Evolutionary conservation across 2,797 vertebrate genomes (phyloP), one percentile per base, ranked within the genome.

Genomic region (Ctenochaetus hawaiiensis): DNA sequence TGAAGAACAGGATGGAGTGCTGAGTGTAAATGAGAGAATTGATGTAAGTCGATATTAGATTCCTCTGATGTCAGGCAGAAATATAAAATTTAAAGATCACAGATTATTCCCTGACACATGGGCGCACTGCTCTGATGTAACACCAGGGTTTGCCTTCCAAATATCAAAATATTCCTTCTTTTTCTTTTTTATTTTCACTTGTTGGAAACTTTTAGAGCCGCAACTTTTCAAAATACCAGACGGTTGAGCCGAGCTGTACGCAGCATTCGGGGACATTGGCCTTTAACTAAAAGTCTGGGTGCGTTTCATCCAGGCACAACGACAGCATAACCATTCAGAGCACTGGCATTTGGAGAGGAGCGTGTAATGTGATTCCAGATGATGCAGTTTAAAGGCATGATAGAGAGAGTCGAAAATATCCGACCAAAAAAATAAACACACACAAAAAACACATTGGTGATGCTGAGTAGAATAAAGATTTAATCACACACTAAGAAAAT

Each of bases 311-410:
- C 67, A 48, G 51, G 44, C 68, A 75, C 45, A 52, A 60, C 22
- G 26, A 58, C 11, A 23, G 51, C 68, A 62, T 3, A 68, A n/a
- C 60, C 62, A 60, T 72, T 77, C 73, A 49, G 72, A 84, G 71
- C 61, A 7, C 58, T 88, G 84, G 75, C 86, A 88, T 89, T 91
- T 87, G 77, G 57, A 87, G 71, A 75, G 78, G 43, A 78, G 67
- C 41, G 22, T 70, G 61, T 72, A 80, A 82, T 76, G 77, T 47
- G 80, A 75, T 79, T 81, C 71, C 63, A 82, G 53, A 76, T 72
- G 56, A 69, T 76, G 64, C 52, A 71, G 69, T 79, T 77, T 51
- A 64, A 54, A 60, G 34, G 57, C 47, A 43, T n/a, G 60, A 82
- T 76, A 79, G 20, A 45, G 60, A 78, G 17, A 60, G 22, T 68